A percentile compares a stretch with the other conserved stretches of the same genome.
These are phyloP conservation scores for Balaenoptera acutorostrata DNA, from an alignment of 2,113 vertebrate genomes.

Conservation along the genomic window DNA sequence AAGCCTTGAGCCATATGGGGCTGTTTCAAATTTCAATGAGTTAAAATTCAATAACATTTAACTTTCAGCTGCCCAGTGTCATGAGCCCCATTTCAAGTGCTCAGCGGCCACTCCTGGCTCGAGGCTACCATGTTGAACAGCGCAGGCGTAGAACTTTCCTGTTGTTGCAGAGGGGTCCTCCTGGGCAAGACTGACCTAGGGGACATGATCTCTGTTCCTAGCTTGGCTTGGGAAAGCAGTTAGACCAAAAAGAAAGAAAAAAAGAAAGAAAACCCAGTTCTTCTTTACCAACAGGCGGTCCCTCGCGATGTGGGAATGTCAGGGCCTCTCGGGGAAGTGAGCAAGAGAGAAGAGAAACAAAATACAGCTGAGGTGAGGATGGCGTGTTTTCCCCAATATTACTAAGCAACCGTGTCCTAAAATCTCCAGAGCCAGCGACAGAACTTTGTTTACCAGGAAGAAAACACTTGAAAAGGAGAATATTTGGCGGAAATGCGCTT, in stretches of 20 bases:
- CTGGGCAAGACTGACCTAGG: rapidly evolving
- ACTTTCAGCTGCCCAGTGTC: not conserved
- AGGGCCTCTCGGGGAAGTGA: not conserved
- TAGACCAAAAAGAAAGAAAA: not conserved
- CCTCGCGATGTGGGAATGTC: not conserved
- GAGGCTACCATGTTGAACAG: rapidly evolving
- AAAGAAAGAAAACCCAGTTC: not conserved
- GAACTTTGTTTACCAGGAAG: slow-evolving; percentile 84
- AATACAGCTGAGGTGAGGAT: slow-evolving; percentile 18
- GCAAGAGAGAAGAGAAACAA: not conserved
- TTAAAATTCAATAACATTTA: not conserved
- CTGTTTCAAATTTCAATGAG: not conserved
- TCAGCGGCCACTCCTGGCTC: rapidly evolving
- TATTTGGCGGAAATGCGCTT: slow-evolving; percentile 80
- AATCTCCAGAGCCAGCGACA: slow-evolving; percentile 74
- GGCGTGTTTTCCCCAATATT: slow-evolving; percentile 62
- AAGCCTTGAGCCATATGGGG: not conserved
- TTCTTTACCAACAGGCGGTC: not conserved
- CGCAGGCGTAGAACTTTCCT: rapidly evolving
- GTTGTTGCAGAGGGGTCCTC: not conserved
- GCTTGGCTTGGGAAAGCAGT: not conserved
- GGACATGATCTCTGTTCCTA: not conserved
- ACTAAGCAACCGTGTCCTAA: slow-evolving; percentile 79
- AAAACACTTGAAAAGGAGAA: slow-evolving; percentile 83
- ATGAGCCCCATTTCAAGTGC: rapidly evolving